Evolutionary conservation across 2,888 invertebrate species (phyloP), one percentile per base, ranked within the genome.

Genomic region (Cordilura impudica): DNA sequence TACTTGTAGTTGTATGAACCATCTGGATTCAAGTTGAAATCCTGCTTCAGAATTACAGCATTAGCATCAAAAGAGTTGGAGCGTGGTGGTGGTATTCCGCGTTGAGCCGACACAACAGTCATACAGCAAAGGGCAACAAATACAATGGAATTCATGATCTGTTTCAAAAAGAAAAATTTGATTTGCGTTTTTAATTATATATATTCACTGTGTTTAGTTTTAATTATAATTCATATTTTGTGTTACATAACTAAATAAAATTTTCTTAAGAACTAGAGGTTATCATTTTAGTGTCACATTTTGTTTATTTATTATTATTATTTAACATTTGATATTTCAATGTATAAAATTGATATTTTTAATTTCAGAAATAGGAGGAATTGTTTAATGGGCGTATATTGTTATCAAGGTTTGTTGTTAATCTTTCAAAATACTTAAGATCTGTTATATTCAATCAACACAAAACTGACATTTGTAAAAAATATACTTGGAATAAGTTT

Each of bases 1-100:
- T 81, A 91, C 91, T 90, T 90, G 87, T 91, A 91, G 56, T 88
- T 88, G 83, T 91, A 91, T 58, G 91, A 91, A 78, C 91, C 91
- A 84, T 90, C 90, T 74, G 90, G 90, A 85, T 91, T 91, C 63
- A 90, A 87, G 83, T 91, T 91, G 74, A 90, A 91, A 81, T 87
- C 88, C 81, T 90, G 91, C 83, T 90, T 91, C 61, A 91, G 83
- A 83, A 91, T 91, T 65, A 91, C 91, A 39, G 91, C 91, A 83
- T 90, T 90, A 69, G 87, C 88, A 58, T 90, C 90, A 76, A 83
- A 86, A 12, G 86, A 76, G 76, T 86, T 84, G 56, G 83, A 80
- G 2, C 86, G 84, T 4, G 86, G 84, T 72, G 86, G 89, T 10
- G 86, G 83, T 65, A 87, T 82, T 60, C 88, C 88, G 56, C 90